A percentile compares a stretch with the other conserved stretches of the same genome.
These are phyloP conservation scores for Ciconia nigra DNA, from an alignment of 2,797 vertebrate species.

Conservation along the genomic window DNA sequence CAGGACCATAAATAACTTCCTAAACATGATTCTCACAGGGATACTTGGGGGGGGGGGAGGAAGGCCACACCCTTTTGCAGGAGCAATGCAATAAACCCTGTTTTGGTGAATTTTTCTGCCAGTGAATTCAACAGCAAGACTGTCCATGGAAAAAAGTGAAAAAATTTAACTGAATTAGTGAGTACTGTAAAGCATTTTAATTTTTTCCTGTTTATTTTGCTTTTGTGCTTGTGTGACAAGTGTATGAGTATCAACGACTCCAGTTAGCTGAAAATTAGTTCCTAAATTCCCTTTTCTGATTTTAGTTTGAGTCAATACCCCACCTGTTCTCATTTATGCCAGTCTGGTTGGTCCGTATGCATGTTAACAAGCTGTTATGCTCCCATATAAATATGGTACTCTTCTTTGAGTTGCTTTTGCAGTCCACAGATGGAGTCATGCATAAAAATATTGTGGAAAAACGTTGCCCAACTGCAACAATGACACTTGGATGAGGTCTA, in stretches of 20 bases:
- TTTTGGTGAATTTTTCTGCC: not conserved
- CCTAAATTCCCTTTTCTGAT: not conserved
- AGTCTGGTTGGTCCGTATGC: not conserved
- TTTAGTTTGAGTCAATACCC: not conserved
- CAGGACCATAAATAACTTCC: not conserved
- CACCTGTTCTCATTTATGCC: rapidly evolving
- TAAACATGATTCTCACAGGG: rapidly evolving
- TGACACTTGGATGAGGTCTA: not conserved
- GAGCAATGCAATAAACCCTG: not conserved
- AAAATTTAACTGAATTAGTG: not conserved
- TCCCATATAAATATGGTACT: not conserved
- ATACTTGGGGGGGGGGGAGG: not conserved
- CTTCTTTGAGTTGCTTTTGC: not conserved
- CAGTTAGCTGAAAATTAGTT: not conserved
- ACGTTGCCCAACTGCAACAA: not conserved
- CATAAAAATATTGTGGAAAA: not conserved
- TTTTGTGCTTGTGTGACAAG: not conserved
- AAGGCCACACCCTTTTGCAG: not conserved
- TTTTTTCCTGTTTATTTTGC: not conserved
- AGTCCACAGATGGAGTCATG: not conserved
- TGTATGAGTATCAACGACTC: too few relatives aligned
- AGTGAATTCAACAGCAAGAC: not conserved
- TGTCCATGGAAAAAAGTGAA: not conserved
- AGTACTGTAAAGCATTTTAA: not conserved
- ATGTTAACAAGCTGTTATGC: not conserved